These are phyloP conservation scores for Unio pictorum DNA, from an alignment of 2,888 invertebrate genomes.

Conservation along the genomic window DNA sequence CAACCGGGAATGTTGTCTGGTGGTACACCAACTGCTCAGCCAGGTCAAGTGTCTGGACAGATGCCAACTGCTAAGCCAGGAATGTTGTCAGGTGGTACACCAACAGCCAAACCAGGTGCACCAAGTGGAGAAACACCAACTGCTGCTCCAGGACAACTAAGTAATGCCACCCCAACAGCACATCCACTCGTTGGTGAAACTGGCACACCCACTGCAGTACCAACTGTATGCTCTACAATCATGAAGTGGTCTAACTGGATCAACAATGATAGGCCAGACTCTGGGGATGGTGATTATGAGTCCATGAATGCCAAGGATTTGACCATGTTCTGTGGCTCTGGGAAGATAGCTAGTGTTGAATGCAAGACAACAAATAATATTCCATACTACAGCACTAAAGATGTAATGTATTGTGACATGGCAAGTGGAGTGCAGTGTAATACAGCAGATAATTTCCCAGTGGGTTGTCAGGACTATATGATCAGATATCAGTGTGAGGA, in stretches of 20 bases:
- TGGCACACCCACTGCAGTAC: conserved; percentile 14
- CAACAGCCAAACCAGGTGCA: no score
- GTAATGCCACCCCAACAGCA: conserved; percentile 3
- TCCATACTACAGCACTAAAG: conserved; percentile 51
- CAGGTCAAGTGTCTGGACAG: no score
- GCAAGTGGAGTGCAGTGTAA: conserved; percentile 81
- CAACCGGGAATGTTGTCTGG: no score
- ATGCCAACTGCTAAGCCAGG: no score
- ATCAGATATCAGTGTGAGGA: conserved; percentile 60
- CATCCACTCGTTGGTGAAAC: neutral
- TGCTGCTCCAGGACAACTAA: conserved; percentile 9
- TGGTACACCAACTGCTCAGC: no score
- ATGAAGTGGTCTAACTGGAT: conserved; percentile 53
- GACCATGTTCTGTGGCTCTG: conserved; percentile 50
- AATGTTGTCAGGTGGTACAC: no score
- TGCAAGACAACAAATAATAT: conserved; percentile 51
- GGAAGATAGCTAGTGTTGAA: conserved; percentile 57
- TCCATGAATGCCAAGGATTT: conserved; percentile 34
- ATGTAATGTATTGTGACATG: conserved; percentile 70
- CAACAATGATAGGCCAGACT: conserved; percentile 48
- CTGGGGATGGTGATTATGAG: conserved; percentile 49
- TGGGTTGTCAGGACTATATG: conserved; percentile 63
- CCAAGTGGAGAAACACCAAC: conserved; percentile 5
- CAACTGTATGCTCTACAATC: conserved; percentile 17
- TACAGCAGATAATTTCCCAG: conserved; percentile 51